These are phyloP conservation scores for Agraylea sexmaculata DNA, from an alignment of 1,140 invertebrate genomes.

Conservation along the genomic window DNA sequence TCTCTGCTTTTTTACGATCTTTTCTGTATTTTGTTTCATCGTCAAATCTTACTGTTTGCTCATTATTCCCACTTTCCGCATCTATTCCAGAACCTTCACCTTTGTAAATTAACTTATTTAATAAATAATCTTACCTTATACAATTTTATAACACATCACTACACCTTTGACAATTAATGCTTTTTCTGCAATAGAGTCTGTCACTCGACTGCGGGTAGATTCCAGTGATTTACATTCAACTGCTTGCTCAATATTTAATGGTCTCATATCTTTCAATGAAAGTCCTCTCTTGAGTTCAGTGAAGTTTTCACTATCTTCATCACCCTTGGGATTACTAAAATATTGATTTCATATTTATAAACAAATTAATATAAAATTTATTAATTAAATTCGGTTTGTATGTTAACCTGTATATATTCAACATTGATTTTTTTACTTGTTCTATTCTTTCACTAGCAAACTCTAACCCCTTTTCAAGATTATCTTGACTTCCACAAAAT, in stretches of 20 bases:
- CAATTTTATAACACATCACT: slow-evolving; percentile 7
- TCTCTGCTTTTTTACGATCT: slow-evolving; percentile 15
- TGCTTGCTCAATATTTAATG: slow-evolving; percentile 19
- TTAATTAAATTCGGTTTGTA: not conserved
- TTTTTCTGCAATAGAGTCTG: slow-evolving; percentile 20
- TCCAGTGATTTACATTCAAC: slow-evolving; percentile 7
- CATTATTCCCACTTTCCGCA: slow-evolving; percentile 20
- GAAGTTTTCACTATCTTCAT: slow-evolving; percentile 13
- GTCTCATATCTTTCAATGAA: slow-evolving; percentile 16
- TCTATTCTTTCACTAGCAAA: slow-evolving; percentile 12
- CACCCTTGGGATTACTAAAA: slow-evolving; percentile 1
- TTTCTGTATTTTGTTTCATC: slow-evolving; percentile 9
- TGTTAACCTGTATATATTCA: slow-evolving; percentile 14
- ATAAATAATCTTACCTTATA: slow-evolving; percentile 28
- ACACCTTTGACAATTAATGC: slow-evolving; percentile 20
- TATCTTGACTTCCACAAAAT: slow-evolving; percentile 2
- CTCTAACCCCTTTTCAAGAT: slow-evolving; percentile 4
- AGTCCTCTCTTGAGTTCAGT: slow-evolving; percentile 7
- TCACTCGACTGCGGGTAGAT: not conserved
- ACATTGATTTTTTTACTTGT: slow-evolving; percentile 14
- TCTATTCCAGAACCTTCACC: slow-evolving; percentile 20
- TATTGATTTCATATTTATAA: not conserved
- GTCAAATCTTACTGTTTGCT: slow-evolving; percentile 8
- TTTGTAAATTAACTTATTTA: slow-evolving; percentile 20
- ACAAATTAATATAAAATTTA: not conserved